Percentiles rank a stretch among this genome's conserved stretches.
phyloP scores from a whole-genome alignment of 2,797 vertebrate genomes.

The Danionella dracula region DNA sequence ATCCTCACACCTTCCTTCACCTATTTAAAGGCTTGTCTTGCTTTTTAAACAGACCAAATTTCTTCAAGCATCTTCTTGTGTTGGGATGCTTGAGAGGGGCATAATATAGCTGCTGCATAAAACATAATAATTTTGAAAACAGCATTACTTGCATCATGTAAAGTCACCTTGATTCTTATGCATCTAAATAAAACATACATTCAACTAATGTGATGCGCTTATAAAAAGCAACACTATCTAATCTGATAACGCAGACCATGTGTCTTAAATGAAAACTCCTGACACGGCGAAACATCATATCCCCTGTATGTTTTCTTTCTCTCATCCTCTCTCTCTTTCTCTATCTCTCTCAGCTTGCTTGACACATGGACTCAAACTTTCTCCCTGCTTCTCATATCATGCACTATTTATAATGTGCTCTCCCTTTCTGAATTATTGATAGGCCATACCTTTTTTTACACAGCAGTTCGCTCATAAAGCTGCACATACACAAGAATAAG shows the following conservation, averaged over 20 bases:
- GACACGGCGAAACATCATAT: slow-evolving; percentile 14
- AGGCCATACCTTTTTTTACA: slow-evolving; percentile 58
- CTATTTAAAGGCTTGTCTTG: no score
- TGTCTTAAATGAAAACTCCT: slow-evolving; percentile 17
- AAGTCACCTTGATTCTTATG: slow-evolving; percentile 10
- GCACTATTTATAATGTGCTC: slow-evolving; percentile 70
- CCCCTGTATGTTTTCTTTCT: neutral
- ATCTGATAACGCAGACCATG: neutral
- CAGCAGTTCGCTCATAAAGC: slow-evolving; percentile 41
- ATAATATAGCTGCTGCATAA: neutral
- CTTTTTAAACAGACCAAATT: neutral
- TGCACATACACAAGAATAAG: neutral
- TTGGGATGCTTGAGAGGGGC: neutral
- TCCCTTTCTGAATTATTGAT: slow-evolving; percentile 67
- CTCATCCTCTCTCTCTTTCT: slow-evolving; percentile 11
- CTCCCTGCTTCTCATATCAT: slow-evolving; percentile 58
- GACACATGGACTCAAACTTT: slow-evolving; percentile 60
- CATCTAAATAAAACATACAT: neutral
- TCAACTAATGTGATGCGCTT: slow-evolving; percentile 1
- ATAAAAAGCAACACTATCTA: slow-evolving; percentile 17
- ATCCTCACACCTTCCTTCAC: neutral
- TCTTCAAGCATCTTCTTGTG: neutral
- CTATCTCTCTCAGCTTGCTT: slow-evolving; percentile 46
- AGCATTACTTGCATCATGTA: no score
- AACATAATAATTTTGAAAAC: no score